Evolutionary conservation across 2,888 invertebrate genomes (phyloP), one percentile per base, ranked within the genome.

Genomic region (Euplagia quadripunctaria): DNA sequence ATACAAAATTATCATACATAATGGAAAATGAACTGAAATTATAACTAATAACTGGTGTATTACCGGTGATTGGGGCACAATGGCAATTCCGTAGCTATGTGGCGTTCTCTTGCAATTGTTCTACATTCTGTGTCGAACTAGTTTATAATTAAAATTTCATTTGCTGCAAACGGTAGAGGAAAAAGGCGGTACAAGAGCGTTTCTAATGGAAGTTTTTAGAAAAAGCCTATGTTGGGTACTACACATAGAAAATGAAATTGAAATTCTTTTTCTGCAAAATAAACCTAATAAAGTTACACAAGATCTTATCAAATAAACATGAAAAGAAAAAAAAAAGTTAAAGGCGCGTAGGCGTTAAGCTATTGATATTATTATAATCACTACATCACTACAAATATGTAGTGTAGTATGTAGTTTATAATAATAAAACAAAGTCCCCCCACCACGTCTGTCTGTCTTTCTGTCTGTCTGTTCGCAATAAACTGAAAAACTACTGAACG

Each of bases 1-100:
- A 73, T 71, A 64, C 65, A 74, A 70, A 79, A 83, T 79, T 68
- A 72, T 79, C 68, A 52, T 75, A 69, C 71, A 80, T 81, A 78
- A 86, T 84, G 81, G 79, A 81, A 82, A 85, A 82, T 82, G 81
- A 77, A 79, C 77, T 77, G 78, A 79, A 81, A 76, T 77, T 69
- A 72, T 67, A 69, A 72, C 73, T 82, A 83, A 82, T 84, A 73
- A 70, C 68, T 51, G 42, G 70, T 68, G 66, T 65, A 83, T 85
- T 83, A 81, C 69, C 64, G 68, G 65, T 83, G 81, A 83, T 84
- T 78, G 72, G 72, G n/a, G 68, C 43, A 84, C 81, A 86, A 85
- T 79, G 72, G 78, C 74, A 76, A 81, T 81, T 80, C 73, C 61
- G 55, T 70, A 73, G 58, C 65, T 64, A 8, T 67, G 64, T 55